phyloP scores from a whole-genome alignment of 2,888 invertebrate genomes.

The Drosophila robusta region DNA sequence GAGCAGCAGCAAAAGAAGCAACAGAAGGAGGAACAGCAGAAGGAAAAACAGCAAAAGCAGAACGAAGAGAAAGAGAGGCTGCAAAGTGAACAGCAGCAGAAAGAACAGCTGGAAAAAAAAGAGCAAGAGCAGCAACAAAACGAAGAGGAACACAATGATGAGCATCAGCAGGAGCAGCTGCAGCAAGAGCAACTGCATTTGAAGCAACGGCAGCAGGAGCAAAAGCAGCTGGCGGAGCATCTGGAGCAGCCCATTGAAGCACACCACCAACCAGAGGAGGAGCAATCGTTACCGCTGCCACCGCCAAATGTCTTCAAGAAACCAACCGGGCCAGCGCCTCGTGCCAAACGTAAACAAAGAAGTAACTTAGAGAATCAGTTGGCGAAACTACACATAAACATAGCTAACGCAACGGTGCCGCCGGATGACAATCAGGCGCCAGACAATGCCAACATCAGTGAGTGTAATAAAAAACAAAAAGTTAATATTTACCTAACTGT shows the following conservation, averaged over 20 bases:
- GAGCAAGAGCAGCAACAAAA: background rate
- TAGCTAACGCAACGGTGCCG: conserved; percentile 2
- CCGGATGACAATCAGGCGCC: background rate
- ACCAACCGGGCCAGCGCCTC: conserved; percentile 52
- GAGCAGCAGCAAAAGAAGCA: background rate
- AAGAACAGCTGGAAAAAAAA: background rate
- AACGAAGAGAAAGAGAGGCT: background rate
- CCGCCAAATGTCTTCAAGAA: conserved; percentile 57
- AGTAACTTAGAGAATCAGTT: conserved; percentile 4
- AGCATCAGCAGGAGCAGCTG: background rate
- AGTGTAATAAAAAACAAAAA: conserved; percentile 12
- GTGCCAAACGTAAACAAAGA: conserved; percentile 11
- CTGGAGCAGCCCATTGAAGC: too few relatives aligned
- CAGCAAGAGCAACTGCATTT: background rate
- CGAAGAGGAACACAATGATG: background rate
- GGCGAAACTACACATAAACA: conserved; percentile 5
- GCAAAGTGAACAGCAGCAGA: background rate
- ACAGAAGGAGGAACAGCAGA: background rate
- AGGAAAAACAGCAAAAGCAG: background rate
- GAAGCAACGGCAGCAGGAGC: background rate
- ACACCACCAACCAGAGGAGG: background rate
- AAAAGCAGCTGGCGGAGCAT: background rate
- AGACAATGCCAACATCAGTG: conserved; percentile 25
- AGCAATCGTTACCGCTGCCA: background rate
- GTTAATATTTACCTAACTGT: background rate